Base-by-base conservation (phyloP, 1,140 invertebrate genomes). In the Lerema accius region DNA sequence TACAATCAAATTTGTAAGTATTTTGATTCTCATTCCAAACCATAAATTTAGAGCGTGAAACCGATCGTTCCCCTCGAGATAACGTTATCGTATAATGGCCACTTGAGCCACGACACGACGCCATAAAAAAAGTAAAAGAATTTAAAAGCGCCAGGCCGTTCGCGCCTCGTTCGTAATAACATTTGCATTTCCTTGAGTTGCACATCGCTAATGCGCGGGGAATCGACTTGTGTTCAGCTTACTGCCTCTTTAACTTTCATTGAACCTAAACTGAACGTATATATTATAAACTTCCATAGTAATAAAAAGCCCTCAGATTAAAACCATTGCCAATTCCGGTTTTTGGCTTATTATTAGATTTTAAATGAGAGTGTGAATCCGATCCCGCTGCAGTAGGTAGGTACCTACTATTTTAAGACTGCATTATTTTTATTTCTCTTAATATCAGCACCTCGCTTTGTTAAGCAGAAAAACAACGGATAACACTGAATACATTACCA, bases 11-110 rank as follows among this genome's bases (percentile, higher is more conserved):
- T 37, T 37, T 37, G 35, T 37, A 37, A 11, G 23, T 45, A 55
- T 55, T 55, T 58, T 28, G 53, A 35, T 45, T 56, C 16, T 2
- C 37, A 26, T 45, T 62, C 46, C 26, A 11, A 48, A 37, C 46
- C 56, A 69, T 58, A 69, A 71, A 73, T 73, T 76, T 74, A 74
- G 74, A 72, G 80, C 71, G 83, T 82, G 75, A 84, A 86, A 76
- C 74, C 72, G 74, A 83, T 77, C 78, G 71, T 76, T 73, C 50
- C 49, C 53, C 65, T 65, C 50, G 50, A 77, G 81, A 84, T 84
- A 84, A 76, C 73, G 71, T 78, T 84, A 88, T 88, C 82, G 71
- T 66, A 75, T 83, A 84, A 83, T 82, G 77, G 78, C 75, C 84
- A 80, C 71, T 79, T 74, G 67, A 67, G 63, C 58, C 69, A 69